Percentiles rank a stretch among this genome's conserved stretches.
Evolutionary conservation across 2,113 vertebrate genomes (phyloP).

Genomic region (Nothoprocta pentlandii): DNA sequence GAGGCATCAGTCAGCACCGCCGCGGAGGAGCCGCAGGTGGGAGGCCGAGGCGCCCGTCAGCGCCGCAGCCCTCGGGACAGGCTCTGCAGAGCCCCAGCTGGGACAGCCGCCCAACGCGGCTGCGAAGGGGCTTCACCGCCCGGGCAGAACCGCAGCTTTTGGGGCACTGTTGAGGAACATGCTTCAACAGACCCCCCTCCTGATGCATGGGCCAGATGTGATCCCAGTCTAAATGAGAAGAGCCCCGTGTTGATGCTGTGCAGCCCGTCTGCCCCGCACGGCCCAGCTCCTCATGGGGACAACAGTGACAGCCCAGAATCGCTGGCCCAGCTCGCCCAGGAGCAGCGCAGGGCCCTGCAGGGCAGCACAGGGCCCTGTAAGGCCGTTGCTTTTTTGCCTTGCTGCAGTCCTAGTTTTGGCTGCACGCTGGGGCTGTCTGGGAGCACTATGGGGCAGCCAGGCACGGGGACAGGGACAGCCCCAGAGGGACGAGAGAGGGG

Average conservation of each 20-base stretch:
- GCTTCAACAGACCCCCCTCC: no score
- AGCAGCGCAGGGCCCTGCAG: no score
- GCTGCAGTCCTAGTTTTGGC: neutral
- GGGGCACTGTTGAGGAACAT: no score
- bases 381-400: neutral
- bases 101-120: neutral
- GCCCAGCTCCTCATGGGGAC: no score
- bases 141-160: no score
- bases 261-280: neutral
- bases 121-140: no score
- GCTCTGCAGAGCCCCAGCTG: neutral
- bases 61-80: neutral
- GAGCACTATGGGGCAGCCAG: neutral
- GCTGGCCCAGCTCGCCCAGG: no score
- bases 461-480: fast-evolving
- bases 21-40: fast-evolving
- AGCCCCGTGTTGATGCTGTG: no score
- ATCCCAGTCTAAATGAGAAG: neutral
- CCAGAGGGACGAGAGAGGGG: neutral
- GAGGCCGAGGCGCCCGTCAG: neutral
- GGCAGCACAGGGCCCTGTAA: no score
- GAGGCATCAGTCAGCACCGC: slow-evolving; percentile 12
- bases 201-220: no score
- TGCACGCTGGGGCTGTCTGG: neutral
- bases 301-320: neutral